These are phyloP conservation scores for Dolichomitus sp. DNA, from an alignment of 2,888 invertebrate species.

Conservation along the genomic window DNA sequence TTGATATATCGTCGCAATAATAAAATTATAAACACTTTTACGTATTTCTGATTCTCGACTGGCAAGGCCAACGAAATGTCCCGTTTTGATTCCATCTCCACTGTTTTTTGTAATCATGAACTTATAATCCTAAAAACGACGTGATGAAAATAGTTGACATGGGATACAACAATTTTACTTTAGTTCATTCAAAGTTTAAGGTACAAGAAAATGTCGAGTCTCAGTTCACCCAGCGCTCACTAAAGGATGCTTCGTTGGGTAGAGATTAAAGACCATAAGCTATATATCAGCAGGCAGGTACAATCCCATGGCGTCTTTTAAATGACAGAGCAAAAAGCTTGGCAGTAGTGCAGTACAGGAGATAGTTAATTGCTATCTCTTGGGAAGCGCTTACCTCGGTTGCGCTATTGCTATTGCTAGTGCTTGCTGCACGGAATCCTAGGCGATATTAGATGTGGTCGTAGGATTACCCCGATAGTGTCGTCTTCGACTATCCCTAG, in stretches of 20 bases:
- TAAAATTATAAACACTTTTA: too few species aligned
- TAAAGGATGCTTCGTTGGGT: conserved; percentile 3
- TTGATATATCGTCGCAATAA: too few species aligned
- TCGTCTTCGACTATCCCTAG: conserved; percentile 24
- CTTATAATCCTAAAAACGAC: neutral
- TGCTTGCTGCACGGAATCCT: conserved; percentile 22
- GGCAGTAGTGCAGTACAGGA: conserved; percentile 26
- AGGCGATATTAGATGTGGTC: conserved; percentile 36
- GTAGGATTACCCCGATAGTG: conserved; percentile 56
- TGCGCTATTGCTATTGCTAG: conserved; percentile 46
- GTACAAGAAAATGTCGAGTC: neutral
- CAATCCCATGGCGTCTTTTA: conserved; percentile 49
- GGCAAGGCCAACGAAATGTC: too few species aligned
- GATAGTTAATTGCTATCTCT: conserved; percentile 63
- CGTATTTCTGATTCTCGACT: too few species aligned
- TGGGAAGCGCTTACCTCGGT: conserved; percentile 48
- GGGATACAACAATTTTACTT: neutral
- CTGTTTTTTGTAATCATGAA: neutral
- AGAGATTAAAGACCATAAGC: conserved; percentile 34
- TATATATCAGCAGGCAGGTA: conserved; percentile 32
- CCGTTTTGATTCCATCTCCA: too few species aligned
- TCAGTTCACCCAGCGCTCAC: conserved; percentile 1
- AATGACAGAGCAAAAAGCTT: conserved; percentile 60
- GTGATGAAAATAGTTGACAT: neutral
- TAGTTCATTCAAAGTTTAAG: neutral